Evolutionary conservation across 1,140 invertebrate genomes (phyloP).

Genomic region (Homarus americanus): DNA sequence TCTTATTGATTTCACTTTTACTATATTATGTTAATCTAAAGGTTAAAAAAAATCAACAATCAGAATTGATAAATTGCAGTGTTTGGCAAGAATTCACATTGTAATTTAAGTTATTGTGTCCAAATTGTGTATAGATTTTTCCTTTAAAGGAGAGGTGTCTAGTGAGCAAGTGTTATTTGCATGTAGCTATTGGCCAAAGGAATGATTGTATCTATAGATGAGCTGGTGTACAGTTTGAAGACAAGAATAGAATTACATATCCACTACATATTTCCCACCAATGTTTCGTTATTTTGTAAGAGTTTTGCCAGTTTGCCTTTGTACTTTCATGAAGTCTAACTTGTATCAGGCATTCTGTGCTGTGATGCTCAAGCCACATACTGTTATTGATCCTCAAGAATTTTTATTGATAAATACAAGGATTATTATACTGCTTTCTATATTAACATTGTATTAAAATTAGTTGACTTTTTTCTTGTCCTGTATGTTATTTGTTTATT

Average conservation of each 20-base stretch:
- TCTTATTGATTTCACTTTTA: no score
- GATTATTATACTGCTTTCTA: background rate
- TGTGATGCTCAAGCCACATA: background rate
- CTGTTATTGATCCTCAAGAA: background rate
- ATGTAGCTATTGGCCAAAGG: background rate
- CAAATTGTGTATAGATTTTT: background rate
- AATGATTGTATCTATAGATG: background rate
- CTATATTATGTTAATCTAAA: no score
- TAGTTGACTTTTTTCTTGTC: background rate
- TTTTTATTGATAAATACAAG: conserved; percentile 2
- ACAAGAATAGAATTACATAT: background rate
- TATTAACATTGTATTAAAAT: background rate
- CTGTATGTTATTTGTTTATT: background rate
- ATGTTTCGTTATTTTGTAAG: background rate
- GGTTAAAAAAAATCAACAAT: no score
- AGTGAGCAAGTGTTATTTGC: no score
- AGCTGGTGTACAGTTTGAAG: background rate
- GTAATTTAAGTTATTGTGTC: background rate
- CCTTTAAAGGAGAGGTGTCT: no score
- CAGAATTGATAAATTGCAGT: no score
- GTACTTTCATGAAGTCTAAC: background rate
- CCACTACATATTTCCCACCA: background rate
- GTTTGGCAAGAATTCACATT: background rate
- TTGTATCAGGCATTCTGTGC: background rate
- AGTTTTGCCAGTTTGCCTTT: background rate